These are phyloP conservation scores for Ascidia mentula DNA, from an alignment of 23 tunicate species.

Conservation along the genomic window DNA sequence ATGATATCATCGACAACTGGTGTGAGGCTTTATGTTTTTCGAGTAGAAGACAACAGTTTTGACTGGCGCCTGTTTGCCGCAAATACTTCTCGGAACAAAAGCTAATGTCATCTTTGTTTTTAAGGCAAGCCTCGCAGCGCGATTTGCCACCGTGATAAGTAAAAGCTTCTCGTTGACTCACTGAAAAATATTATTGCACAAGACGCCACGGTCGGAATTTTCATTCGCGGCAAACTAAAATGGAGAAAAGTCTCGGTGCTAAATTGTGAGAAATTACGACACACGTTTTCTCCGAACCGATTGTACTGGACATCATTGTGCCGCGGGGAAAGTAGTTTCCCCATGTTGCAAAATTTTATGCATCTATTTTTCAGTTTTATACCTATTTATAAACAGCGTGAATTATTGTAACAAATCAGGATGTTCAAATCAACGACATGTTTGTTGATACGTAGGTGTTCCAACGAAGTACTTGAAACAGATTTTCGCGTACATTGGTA, in stretches of 20 bases:
- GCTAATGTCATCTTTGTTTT: neutral
- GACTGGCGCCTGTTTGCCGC: too few relatives aligned
- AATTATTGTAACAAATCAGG: too few relatives aligned
- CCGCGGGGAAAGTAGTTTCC: neutral
- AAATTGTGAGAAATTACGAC: constrained; percentile 1
- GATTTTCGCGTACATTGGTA: too few relatives aligned
- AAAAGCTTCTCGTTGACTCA: neutral
- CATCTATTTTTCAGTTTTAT: too few relatives aligned
- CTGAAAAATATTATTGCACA: constrained; percentile 6
- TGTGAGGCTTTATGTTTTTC: too few relatives aligned
- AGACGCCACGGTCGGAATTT: neutral
- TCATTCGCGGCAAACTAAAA: neutral
- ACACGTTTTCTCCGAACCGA: neutral
- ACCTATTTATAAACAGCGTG: too few relatives aligned
- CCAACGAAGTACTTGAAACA: too few relatives aligned
- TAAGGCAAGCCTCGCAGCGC: neutral
- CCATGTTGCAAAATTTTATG: too few relatives aligned
- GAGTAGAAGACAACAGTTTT: too few relatives aligned
- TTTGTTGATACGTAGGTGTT: too few relatives aligned
- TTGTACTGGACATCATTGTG: neutral
- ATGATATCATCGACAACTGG: too few relatives aligned
- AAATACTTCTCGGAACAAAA: neutral
- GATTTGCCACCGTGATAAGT: neutral
- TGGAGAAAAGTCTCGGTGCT: neutral
- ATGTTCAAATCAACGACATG: too few relatives aligned